phyloP scores from a whole-genome alignment of 2,797 vertebrate species.

The Pseudotriccus pelzelni region DNA sequence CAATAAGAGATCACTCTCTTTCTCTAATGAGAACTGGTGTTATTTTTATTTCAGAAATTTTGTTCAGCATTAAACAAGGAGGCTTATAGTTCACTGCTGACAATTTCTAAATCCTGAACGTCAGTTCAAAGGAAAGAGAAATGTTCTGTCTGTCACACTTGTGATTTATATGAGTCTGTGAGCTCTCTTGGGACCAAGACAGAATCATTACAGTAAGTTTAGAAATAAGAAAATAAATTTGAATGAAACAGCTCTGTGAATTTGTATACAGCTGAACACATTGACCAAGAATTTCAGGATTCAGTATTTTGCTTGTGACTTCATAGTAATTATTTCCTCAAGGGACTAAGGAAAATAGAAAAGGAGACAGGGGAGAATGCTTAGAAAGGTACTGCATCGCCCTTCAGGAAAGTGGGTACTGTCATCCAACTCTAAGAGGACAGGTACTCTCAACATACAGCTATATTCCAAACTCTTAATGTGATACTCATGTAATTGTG shows the following conservation, averaged over 20 bases:
- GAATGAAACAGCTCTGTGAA: neutral
- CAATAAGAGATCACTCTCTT: neutral
- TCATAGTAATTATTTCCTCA: neutral
- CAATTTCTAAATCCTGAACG: neutral
- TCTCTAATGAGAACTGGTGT: neutral
- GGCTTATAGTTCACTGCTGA: neutral
- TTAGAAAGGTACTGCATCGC: neutral
- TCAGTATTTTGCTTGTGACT: neutral
- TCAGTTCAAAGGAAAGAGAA: neutral
- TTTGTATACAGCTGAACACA: neutral
- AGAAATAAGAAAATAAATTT: neutral
- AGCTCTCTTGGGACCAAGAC: neutral
- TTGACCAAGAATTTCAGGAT: neutral
- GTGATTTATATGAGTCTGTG: neutral
- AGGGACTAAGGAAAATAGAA: neutral
- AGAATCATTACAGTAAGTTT: neutral
- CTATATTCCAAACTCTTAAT: neutral
- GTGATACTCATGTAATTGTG: rapidly evolving
- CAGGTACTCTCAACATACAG: neutral
- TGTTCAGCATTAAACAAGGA: neutral
- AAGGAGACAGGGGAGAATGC: neutral
- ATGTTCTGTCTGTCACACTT: neutral
- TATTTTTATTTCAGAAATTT: neutral
- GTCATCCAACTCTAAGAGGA: neutral
- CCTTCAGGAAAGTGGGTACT: neutral